Base-by-base conservation (phyloP, 2,797 vertebrate genomes). In the Eulemur mongoz region DNA sequence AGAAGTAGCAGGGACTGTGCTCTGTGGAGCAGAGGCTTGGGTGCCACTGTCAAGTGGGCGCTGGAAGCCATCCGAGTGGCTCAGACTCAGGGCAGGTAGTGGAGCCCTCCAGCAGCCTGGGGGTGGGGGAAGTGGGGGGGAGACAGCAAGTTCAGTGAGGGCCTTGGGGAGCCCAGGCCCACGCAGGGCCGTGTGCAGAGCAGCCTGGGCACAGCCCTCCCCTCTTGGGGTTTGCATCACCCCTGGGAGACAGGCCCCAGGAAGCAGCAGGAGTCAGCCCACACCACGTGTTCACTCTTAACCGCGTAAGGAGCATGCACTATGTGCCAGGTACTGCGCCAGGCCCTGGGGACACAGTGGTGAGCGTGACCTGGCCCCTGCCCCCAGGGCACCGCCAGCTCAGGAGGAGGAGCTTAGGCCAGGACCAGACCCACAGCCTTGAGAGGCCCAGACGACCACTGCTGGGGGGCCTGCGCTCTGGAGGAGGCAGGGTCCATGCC, bases 151-250 rank as follows among this genome's bases (percentile, higher is more conserved):
- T 30, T 81, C 72, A 23, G 5, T 20, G 63, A 75, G 40, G 40
- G 27, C 23, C 9, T 59, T 0, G 2, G 50, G 61, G 70, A 14
- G 4, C 38, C 38, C 20, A 73, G 80, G 35, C 17, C 17, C 43
- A 32, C 4, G 4, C 23, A 11, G n/a, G 52, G 20, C 23, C 3
- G 0, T 7, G 38, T 8, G 11, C 45, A 73, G 63, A 73, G 76
- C 63, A 69, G n/a, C 65, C 43, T 15, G 79, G 78, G 11, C 67
- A 30, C 15, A 50, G 25, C 48, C 57, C 12, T 45, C 2, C 8
- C 27, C 40, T 48, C 30, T 4, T 12, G 22, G 72, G 23, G 4
- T 45, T n/a, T 30, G 59, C 9, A 0, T n/a, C 22, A 50, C 9
- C 52, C 22, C 12, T 0, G 22, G n/a, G 63, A 27, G 69, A 67